Percentiles rank a stretch among this genome's conserved stretches.
Conservation (phyloP, 2,113 vertebrate species). For the Pterocles gutturalis region DNA sequence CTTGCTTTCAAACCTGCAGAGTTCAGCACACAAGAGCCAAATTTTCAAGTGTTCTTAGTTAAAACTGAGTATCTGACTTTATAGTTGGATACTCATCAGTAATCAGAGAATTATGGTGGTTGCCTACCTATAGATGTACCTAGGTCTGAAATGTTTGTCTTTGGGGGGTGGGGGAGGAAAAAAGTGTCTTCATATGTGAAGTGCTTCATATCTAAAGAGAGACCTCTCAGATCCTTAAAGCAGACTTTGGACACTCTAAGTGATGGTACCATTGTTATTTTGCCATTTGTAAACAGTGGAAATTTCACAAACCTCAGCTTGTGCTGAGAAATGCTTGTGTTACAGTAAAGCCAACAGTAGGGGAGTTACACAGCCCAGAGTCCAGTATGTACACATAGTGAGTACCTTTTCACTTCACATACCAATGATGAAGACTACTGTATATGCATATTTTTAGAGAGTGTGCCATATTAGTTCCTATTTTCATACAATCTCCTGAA, state of each 20-base stretch:
- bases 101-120: background rate
- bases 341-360: background rate
- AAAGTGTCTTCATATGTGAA: background rate
- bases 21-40: background rate
- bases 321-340: background rate
- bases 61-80: background rate
- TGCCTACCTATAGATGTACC: background rate
- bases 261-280: background rate
- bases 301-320: background rate
- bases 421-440: background rate
- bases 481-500: conserved; percentile 36
- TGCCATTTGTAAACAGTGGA: background rate
- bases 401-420: background rate
- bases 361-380: background rate
- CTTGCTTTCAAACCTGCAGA: background rate
- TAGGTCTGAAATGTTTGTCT: background rate
- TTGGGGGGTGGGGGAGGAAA: background rate
- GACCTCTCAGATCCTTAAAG: background rate
- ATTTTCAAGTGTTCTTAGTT: background rate
- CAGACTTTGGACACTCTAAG: background rate
- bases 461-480: background rate
- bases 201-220: background rate
- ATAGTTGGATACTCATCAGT: background rate
- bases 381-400: background rate
- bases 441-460: conserved; percentile 1